Conservation (phyloP, 2,113 vertebrate species). For the Eclectus roratus region DNA sequence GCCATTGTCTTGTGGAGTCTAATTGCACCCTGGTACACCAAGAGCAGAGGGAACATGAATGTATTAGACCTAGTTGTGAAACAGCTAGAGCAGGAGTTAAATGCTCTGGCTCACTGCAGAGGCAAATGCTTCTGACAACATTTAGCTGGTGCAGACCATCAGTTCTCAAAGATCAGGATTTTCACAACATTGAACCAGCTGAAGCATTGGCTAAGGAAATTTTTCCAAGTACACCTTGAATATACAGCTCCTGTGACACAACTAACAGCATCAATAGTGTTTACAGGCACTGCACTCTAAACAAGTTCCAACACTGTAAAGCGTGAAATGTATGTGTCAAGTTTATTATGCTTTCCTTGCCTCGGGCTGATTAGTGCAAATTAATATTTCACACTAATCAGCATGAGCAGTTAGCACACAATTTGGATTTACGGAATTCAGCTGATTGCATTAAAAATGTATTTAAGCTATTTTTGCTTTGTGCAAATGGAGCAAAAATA, state of each 20-base stretch:
- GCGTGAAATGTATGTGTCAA: slow-evolving; percentile 66
- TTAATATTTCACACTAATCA: slow-evolving; percentile 74
- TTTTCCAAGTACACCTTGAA: slow-evolving; percentile 15
- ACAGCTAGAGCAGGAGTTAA: not conserved
- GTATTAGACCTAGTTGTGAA: not conserved
- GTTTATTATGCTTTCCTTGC: slow-evolving; percentile 67
- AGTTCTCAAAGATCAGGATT: slow-evolving; percentile 1
- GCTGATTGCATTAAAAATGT: slow-evolving; percentile 71
- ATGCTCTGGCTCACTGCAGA: not conserved
- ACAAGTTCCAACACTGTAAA: slow-evolving; percentile 46
- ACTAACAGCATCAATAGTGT: not conserved
- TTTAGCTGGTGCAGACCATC: slow-evolving; percentile 19
- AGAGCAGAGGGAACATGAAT: not conserved
- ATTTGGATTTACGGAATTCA: slow-evolving; percentile 65
- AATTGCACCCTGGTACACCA: rapidly evolving
- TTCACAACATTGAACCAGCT: not conserved
- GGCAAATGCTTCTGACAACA: not conserved
- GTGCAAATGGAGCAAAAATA: slow-evolving; percentile 58
- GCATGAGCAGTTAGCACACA: slow-evolving; percentile 65
- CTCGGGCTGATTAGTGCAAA: slow-evolving; percentile 68
- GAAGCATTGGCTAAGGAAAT: not conserved
- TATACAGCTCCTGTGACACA: not conserved
- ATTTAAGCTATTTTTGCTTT: slow-evolving; percentile 68
- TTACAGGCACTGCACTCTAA: slow-evolving; percentile 12
- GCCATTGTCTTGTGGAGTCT: not conserved